phyloP scores from a whole-genome alignment of 2,113 vertebrate genomes.

The Rissa tridactyla region DNA sequence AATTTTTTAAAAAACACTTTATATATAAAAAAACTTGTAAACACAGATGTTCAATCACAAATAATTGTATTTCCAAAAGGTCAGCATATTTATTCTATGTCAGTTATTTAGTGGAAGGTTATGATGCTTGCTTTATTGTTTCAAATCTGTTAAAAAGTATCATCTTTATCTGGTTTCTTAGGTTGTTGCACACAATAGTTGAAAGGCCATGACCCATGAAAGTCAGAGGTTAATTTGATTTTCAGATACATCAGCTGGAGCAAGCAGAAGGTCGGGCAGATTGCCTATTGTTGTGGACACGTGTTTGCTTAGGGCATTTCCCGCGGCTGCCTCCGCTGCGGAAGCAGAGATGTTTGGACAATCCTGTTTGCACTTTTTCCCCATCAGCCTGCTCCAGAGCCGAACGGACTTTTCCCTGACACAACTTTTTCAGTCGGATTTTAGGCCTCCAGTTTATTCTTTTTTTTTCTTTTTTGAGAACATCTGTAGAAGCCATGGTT shows the following conservation, averaged over 20 bases:
- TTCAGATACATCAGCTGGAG: constrained; percentile 29
- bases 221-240: constrained; percentile 52
- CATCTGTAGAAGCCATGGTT: background rate
- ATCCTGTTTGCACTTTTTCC: background rate
- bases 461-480: background rate
- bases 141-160: background rate
- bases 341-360: background rate
- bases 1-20: background rate
- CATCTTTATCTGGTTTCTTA: background rate
- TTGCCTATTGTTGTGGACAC: constrained; percentile 11
- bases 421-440: background rate
- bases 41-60: background rate
- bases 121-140: background rate
- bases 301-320: constrained; percentile 12
- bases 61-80: background rate
- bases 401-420: background rate
- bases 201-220: background rate
- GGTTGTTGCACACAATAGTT: background rate
- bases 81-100: background rate
- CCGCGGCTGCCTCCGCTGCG: background rate
- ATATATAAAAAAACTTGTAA: background rate
- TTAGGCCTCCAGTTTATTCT: background rate
- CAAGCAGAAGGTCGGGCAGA: background rate
- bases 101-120: background rate
- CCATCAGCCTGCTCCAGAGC: background rate